Evolutionary conservation across 2,113 vertebrate genomes (phyloP), one percentile per base, ranked within the genome.

Genomic region (Tautogolabrus adspersus): DNA sequence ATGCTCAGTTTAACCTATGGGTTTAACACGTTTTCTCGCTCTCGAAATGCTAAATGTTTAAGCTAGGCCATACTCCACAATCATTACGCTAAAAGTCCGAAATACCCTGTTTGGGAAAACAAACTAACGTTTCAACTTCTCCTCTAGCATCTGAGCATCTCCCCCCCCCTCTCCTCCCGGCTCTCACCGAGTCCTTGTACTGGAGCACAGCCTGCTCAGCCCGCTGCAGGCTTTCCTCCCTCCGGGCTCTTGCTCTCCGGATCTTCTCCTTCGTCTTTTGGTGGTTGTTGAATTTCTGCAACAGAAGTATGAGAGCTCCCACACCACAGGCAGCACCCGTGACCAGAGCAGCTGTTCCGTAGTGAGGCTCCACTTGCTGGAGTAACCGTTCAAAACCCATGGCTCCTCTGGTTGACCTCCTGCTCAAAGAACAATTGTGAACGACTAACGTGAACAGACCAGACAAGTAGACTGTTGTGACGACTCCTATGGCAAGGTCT

Each of bases 141-240:
- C 26, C 26, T 26, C 26, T n/a, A n/a, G n/a, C n/a, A n/a, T n/a
- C n/a, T n/a, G n/a, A n/a, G n/a, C 37, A 5, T 40, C 10, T 4
- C 38, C 38, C 38, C 10, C 38, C 38, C 8, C 11, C 13, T 7
- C 1, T 19, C 16, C 16, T 18, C 13, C 8, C 6, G 22, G 37
- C 11, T 38, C 77, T 79, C 65, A 95, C 94, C 91, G 72, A 21
- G 34, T 87, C 13, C 49, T 73, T 90, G 84, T 92, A 93, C 13
- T 49, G 66, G 0, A 56, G 58, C 30, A 95, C 88, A 0, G 77
- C 82, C 51, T 83, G 54, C 57, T 93, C 84, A 0, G 92, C 91
- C 12, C 54, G 79, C 57, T 74, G 62, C 26, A 95, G 21, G 13
- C 82, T 88, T 5, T 81, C 61, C 0, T 71, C 76, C 73, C 92